A percentile compares a stretch with the other conserved stretches of the same genome.
Conservation (phyloP, 2,113 vertebrate genomes). For the Microtus oregoni region DNA sequence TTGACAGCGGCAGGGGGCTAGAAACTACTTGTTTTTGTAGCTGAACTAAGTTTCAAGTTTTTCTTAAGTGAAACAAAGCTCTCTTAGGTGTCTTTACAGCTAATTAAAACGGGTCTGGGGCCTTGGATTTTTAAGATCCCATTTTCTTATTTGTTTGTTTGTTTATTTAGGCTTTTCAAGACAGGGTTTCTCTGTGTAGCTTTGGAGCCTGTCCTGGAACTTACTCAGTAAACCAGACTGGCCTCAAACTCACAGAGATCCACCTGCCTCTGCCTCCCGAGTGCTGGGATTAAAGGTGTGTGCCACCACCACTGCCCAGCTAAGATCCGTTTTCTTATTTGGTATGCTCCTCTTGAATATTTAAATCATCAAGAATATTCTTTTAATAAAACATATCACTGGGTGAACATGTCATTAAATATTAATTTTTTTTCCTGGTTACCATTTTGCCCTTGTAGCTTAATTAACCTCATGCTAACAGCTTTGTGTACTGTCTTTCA, state of each 20-base stretch:
- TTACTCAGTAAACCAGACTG: too few species aligned
- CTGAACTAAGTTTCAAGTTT: conserved; percentile 69
- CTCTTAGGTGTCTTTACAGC: conserved; percentile 6
- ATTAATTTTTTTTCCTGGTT: not conserved
- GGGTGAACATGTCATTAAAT: conserved; percentile 6
- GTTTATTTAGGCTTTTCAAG: too few species aligned
- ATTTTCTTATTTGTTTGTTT: conserved; percentile 13
- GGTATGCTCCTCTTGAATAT: not conserved
- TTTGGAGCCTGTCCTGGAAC: too few species aligned
- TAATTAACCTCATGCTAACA: not conserved
- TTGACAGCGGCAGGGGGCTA: conserved; percentile 55
- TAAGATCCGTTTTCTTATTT: conserved; percentile 34
- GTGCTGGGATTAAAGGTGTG: too few species aligned
- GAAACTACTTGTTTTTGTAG: conserved; percentile 56
- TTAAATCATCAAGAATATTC: not conserved
- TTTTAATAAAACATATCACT: not conserved
- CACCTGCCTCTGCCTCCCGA: too few species aligned
- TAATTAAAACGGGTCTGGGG: conserved; percentile 26
- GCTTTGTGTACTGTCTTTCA: conserved; percentile 32
- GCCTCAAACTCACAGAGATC: too few species aligned
- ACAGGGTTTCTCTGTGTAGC: too few species aligned
- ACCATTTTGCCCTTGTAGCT: conserved; percentile 13
- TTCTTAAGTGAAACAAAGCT: conserved; percentile 67
- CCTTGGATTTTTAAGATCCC: conserved; percentile 26
- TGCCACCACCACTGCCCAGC: too few species aligned